Base-by-base conservation (phyloP, 2,797 vertebrate genomes). In the Alectoris magna region DNA sequence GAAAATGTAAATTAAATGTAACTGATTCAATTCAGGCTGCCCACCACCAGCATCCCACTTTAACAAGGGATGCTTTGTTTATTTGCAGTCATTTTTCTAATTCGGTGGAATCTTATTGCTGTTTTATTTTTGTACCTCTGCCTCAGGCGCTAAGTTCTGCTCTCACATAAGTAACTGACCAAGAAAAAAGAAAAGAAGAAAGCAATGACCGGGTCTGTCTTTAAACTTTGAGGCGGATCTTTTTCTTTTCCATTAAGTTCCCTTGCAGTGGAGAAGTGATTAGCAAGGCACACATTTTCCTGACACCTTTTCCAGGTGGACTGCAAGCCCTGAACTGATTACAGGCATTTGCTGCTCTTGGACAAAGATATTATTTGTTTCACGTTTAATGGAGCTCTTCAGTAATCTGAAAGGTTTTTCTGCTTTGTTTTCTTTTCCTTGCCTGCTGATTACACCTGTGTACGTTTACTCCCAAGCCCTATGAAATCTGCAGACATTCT, bases 371-470 rank as follows among this genome's bases (percentile, higher is more conserved):
- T 81, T 10, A 87, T 91, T 88, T 79, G 53, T 92, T 96, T 96
- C 87, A 87, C 11, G 39, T 41, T 18, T 80, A 48, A 55, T 1
- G 58, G 72, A 74, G 41, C 49, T 93, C 56, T 84, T 92, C 56
- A 29, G 31, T 87, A 73, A 78, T 82, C 59, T 83, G 53, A n/a
- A 58, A 36, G 22, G 43, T 59, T 91, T 76, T 84, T 79, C 73
- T 7, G 15, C 34, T 78, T 90, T 63, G 6, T 70, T 60, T 80
- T 58, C 56, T 69, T 82, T 87, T 63, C 80, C 58, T 69, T 81
- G 41, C 85, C 89, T 77, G 68, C 87, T 74, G 58, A 94, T 96
- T 94, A 97, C 95, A 98, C 98, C 97, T 98, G 97, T 95, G 93
- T 77, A 64, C 26, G 15, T 96, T 96, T 95, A 96, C 69, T 96